These are phyloP conservation scores for Antheraea mylitta DNA, from an alignment of 1,140 invertebrate genomes.

Conservation along the genomic window DNA sequence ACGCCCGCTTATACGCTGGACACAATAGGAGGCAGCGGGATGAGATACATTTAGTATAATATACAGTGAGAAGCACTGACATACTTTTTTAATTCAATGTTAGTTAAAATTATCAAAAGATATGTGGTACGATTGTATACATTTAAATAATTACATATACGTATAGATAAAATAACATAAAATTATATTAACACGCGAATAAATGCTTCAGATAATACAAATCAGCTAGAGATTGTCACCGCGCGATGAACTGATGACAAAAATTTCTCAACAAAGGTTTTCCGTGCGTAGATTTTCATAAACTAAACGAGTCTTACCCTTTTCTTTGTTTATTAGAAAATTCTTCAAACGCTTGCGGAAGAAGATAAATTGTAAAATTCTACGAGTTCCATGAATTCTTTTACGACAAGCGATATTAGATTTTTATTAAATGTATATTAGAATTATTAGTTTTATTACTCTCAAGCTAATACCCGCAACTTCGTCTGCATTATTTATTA, in stretches of 20 bases:
- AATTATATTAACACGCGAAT: slow-evolving; percentile 27
- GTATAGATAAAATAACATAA: slow-evolving; percentile 21
- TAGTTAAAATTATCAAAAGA: not conserved
- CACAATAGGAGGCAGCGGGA: slow-evolving; percentile 24
- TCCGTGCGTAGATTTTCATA: slow-evolving; percentile 28
- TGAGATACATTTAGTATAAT: slow-evolving; percentile 16
- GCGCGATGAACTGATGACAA: slow-evolving; percentile 29
- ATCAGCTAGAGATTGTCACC: slow-evolving; percentile 37
- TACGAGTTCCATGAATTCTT: not conserved
- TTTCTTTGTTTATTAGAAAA: slow-evolving; percentile 5
- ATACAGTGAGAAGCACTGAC: not conserved
- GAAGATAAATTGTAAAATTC: not conserved
- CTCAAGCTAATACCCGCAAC: no score
- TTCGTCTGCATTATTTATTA: no score
- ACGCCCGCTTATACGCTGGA: slow-evolving; percentile 26
- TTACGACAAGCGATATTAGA: no score
- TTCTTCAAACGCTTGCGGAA: slow-evolving; percentile 2
- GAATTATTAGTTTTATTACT: no score
- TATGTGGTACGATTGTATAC: no score
- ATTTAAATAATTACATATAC: not conserved
- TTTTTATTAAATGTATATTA: no score
- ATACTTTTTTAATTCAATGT: slow-evolving; percentile 29
- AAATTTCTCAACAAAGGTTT: slow-evolving; percentile 23
- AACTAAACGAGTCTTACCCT: slow-evolving; percentile 12
- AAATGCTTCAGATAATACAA: slow-evolving; percentile 35